These are phyloP conservation scores for Rhynchophorus ferrugineus DNA, from an alignment of 1,140 invertebrate species.

Conservation along the genomic window DNA sequence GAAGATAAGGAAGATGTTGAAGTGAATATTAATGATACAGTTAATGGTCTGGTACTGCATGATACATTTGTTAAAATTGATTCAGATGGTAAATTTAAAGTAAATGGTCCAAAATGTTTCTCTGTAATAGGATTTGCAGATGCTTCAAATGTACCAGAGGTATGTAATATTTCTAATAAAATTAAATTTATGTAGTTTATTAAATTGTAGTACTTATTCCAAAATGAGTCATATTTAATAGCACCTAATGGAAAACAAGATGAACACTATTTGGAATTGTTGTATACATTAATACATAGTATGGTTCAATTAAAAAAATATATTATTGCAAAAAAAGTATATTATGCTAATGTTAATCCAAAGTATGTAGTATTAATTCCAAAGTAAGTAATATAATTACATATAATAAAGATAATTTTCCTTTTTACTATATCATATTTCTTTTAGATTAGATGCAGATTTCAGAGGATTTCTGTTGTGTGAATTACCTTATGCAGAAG, in stretches of 20 bases:
- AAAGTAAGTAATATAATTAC: conserved; percentile 9
- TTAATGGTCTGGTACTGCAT: conserved; percentile 19
- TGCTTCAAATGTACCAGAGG: conserved; percentile 21
- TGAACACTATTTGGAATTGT: conserved; percentile 15
- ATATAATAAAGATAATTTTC: not conserved
- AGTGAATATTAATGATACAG: conserved; percentile 14
- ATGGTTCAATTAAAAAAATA: conserved; percentile 19
- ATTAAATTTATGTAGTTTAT: not conserved
- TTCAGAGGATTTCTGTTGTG: conserved; percentile 12
- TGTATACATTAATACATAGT: conserved; percentile 17
- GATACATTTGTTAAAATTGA: conserved; percentile 26
- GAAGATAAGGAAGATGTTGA: conserved; percentile 20
- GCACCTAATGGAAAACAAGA: conserved; percentile 12
- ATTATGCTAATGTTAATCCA: conserved; percentile 16
- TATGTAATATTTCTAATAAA: conserved; percentile 1
- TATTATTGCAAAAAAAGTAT: conserved; percentile 21
- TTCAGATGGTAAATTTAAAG: conserved; percentile 23
- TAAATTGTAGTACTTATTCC: conserved; percentile 20
- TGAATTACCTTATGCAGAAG: conserved; percentile 22
- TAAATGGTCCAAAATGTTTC: conserved; percentile 19
- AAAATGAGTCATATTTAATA: conserved; percentile 19
- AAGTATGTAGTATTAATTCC: conserved; percentile 24
- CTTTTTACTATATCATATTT: not conserved
- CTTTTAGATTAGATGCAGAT: conserved; percentile 4
- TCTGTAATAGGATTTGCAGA: conserved; percentile 17